A percentile compares a stretch with the other conserved stretches of the same genome.
Conservation (phyloP, 2,113 vertebrate genomes). For the Pygoscelis antarcticus region DNA sequence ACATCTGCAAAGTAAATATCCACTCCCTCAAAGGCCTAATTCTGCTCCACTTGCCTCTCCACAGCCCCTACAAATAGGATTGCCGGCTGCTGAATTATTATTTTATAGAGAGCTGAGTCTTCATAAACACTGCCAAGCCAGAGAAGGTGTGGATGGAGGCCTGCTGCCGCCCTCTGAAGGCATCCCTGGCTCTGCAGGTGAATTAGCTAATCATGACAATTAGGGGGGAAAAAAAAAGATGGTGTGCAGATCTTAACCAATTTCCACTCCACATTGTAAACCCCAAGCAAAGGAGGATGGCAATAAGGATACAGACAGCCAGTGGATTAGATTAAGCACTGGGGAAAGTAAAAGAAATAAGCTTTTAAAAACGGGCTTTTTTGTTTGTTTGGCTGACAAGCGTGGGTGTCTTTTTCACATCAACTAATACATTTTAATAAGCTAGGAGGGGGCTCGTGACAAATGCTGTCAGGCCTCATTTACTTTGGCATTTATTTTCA, state of each 20-base stretch:
- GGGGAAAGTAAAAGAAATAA: neutral
- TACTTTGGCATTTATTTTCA: neutral
- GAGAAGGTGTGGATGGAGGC: neutral
- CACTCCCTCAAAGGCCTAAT: neutral
- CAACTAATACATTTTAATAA: neutral
- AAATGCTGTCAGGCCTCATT: neutral
- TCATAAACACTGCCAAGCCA: neutral
- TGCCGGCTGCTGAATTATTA: neutral
- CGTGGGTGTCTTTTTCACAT: fast-evolving
- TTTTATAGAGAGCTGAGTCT: fast-evolving
- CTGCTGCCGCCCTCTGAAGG: neutral
- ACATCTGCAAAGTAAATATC: neutral
- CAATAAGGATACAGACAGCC: neutral
- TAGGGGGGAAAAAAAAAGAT: too few species aligned
- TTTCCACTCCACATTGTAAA: neutral
- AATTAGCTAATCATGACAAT: neutral
- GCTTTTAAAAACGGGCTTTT: neutral
- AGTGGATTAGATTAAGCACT: neutral
- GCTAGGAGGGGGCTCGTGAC: neutral
- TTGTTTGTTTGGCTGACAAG: neutral
- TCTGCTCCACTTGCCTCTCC: neutral
- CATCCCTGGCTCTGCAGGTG: neutral
- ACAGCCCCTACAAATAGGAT: neutral
- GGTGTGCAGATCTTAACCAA: neutral
- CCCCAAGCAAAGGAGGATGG: neutral